Evolutionary conservation across 2,113 vertebrate species (phyloP).

Genomic region (Australoheros scitulus): DNA sequence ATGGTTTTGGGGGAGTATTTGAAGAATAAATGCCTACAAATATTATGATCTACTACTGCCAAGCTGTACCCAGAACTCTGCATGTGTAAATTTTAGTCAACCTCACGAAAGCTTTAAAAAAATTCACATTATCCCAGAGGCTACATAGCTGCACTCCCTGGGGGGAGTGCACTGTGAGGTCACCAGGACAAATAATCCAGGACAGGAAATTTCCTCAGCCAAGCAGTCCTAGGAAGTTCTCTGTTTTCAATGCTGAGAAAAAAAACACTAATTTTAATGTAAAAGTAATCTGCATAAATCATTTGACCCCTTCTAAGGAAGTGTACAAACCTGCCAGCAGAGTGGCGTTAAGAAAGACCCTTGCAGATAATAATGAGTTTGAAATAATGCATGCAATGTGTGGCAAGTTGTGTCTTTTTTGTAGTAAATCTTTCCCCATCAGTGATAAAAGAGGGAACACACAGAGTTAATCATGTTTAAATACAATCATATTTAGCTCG

Average conservation of each 20-base stretch:
- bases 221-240: slow-evolving; percentile 16
- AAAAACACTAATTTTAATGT: slow-evolving; percentile 11
- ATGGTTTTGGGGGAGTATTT: no score
- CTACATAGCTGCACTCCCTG: slow-evolving; percentile 26
- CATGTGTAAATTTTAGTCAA: not conserved
- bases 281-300: slow-evolving; percentile 17
- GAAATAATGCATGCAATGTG: not conserved
- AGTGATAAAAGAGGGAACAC: not conserved
- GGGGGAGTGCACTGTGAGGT: slow-evolving; percentile 32
- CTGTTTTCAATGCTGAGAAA: slow-evolving; percentile 30
- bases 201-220: slow-evolving; percentile 37
- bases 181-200: slow-evolving; percentile 34
- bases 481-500: not conserved
- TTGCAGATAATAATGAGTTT: not conserved
- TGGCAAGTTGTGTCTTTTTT: not conserved
- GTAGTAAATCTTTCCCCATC: not conserved
- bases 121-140: not conserved
- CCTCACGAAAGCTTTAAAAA: not conserved
- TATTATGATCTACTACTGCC: not conserved
- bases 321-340: not conserved
- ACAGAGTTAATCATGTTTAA: not conserved
- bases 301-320: not conserved
- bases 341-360: not conserved
- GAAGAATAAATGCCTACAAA: no score
- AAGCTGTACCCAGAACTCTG: not conserved